Evolutionary conservation across 2,888 invertebrate species (phyloP).

Genomic region (Chalcis sispes): DNA sequence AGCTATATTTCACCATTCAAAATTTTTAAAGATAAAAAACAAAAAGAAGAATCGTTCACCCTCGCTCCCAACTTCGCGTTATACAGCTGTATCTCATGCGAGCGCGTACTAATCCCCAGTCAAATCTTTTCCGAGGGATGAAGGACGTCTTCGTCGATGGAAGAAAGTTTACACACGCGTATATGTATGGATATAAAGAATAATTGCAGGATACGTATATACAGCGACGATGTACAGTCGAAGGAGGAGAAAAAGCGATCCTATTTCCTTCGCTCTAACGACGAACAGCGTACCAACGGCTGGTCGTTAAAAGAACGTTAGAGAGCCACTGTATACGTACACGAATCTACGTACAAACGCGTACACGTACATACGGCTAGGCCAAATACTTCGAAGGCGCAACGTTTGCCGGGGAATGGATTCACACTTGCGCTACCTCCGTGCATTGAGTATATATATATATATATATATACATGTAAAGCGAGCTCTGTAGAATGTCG

Average conservation of each 20-base stretch:
- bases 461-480: no score
- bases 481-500: no score
- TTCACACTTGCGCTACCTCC: constrained; percentile 42
- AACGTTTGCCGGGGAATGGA: constrained; percentile 29
- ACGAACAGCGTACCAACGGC: constrained; percentile 58
- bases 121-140: constrained; percentile 36
- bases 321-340: constrained; percentile 50
- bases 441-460: no score
- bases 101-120: constrained; percentile 19
- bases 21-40: constrained; percentile 40
- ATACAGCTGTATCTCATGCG: background rate
- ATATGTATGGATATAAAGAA: no score
- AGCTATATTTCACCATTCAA: constrained; percentile 31
- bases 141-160: background rate
- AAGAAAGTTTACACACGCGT: background rate
- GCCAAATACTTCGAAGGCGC: constrained; percentile 8
- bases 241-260: constrained; percentile 49
- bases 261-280: constrained; percentile 62
- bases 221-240: no score
- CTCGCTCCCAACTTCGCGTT: no score
- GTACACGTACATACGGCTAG: no score
- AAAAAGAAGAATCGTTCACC: background rate
- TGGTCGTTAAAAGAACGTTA: constrained; percentile 63
- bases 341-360: no score
- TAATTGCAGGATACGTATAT: background rate